phyloP scores from a whole-genome alignment of 2,888 invertebrate genomes.

The Idaea aversata region DNA sequence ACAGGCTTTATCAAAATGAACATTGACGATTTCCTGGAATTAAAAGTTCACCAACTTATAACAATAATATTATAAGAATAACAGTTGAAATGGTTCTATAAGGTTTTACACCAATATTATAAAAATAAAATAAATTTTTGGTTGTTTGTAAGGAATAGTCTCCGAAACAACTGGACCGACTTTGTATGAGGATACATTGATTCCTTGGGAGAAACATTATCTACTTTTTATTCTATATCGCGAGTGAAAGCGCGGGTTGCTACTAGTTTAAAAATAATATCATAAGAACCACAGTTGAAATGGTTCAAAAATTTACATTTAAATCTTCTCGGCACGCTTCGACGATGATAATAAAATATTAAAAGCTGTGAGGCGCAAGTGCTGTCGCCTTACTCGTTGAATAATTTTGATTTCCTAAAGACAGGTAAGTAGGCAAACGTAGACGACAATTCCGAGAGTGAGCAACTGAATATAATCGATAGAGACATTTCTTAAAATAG shows the following conservation, averaged over 20 bases:
- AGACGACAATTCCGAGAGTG: constrained; percentile 14
- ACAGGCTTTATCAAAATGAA: too few relatives aligned
- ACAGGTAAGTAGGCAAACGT: background rate
- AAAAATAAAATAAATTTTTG: too few relatives aligned
- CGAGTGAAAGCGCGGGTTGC: too few relatives aligned
- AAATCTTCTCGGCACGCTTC: constrained; percentile 31
- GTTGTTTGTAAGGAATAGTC: too few relatives aligned
- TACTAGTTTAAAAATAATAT: too few relatives aligned
- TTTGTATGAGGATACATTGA: too few relatives aligned
- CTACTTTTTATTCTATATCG: too few relatives aligned
- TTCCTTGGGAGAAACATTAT: too few relatives aligned
- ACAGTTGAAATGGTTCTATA: constrained; percentile 27
- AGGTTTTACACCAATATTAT: constrained; percentile 7
- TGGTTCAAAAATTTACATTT: constrained; percentile 42
- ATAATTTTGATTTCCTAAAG: constrained; percentile 29
- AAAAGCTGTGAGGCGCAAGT: constrained; percentile 32
- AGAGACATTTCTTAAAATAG: background rate
- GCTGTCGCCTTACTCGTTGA: constrained; percentile 24
- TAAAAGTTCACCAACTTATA: background rate
- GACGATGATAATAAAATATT: constrained; percentile 44
- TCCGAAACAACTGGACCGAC: too few relatives aligned
- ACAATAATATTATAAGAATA: constrained; percentile 5
- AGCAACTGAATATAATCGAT: constrained; percentile 20
- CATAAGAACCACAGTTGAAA: constrained; percentile 14
- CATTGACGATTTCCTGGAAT: background rate